These are phyloP conservation scores for Paracentrotus lividus DNA, from an alignment of 53 echinoderm and acorn worm genomes.

Conservation along the genomic window DNA sequence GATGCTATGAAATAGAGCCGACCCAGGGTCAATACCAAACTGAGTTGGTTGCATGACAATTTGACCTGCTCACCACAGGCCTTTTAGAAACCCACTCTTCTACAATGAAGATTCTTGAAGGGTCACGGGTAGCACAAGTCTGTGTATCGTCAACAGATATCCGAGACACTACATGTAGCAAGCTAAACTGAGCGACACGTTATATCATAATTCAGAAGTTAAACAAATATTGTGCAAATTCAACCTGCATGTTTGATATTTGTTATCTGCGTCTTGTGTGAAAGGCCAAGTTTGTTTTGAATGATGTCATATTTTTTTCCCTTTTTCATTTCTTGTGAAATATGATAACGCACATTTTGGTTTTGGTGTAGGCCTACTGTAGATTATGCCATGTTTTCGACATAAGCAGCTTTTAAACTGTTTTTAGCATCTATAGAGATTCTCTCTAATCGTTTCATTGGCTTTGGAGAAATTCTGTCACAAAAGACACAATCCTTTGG, in stretches of 20 bases:
- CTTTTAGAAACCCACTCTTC: neutral
- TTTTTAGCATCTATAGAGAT: no score
- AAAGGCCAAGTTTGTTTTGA: constrained; percentile 18
- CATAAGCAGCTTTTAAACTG: no score
- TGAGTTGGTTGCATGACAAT: neutral
- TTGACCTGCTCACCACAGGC: neutral
- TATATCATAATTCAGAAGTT: constrained; percentile 24
- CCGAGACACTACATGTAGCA: neutral
- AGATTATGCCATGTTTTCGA: no score
- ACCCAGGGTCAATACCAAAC: neutral
- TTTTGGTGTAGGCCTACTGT: neutral
- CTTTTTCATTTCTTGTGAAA: neutral
- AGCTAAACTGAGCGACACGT: neutral
- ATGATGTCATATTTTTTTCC: neutral
- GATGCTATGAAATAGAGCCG: neutral
- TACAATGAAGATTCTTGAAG: constrained; percentile 13
- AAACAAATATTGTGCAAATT: constrained; percentile 32
- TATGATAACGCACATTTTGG: neutral
- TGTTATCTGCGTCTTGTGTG: neutral
- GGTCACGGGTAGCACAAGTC: neutral
- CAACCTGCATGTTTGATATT: neutral
- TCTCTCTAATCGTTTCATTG: no score
- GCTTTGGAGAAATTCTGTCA: no score
- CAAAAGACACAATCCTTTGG: no score
- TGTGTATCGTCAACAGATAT: neutral